These are phyloP conservation scores for Oedothorax gibbosus DNA, from an alignment of 1,140 invertebrate genomes.

Conservation along the genomic window DNA sequence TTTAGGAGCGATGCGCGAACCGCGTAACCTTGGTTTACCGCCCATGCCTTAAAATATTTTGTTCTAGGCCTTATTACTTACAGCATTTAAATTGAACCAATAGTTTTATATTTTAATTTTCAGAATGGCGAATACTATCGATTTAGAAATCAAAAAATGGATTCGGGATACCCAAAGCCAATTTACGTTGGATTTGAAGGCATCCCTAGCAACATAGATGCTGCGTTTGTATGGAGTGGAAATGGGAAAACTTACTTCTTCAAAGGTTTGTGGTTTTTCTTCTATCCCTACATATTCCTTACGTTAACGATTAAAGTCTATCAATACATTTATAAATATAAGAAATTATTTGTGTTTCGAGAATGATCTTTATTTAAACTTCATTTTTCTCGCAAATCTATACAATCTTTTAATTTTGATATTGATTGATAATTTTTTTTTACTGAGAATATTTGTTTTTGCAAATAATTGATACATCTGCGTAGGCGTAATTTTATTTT, in stretches of 20 bases:
- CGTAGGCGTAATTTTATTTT: too few relatives aligned
- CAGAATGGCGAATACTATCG: conserved; percentile 92
- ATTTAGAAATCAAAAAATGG: conserved; percentile 84
- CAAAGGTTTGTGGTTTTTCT: conserved; percentile 60
- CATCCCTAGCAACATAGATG: conserved; percentile 90
- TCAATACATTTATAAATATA: background rate
- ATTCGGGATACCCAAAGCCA: conserved; percentile 89
- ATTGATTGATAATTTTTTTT: background rate
- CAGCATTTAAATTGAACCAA: too few relatives aligned
- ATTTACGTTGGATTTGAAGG: conserved; percentile 87
- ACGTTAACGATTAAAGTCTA: background rate
- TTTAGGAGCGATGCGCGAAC: too few relatives aligned
- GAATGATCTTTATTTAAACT: background rate
- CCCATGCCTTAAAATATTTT: too few relatives aligned
- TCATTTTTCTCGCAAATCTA: too few relatives aligned
- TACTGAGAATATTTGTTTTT: background rate
- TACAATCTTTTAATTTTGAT: background rate
- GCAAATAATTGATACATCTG: too few relatives aligned
- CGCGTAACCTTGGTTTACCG: too few relatives aligned
- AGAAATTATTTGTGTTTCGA: background rate
- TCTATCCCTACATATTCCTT: background rate
- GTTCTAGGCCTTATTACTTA: too few relatives aligned
- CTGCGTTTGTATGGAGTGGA: conserved; percentile 93
- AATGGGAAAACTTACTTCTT: conserved; percentile 88
- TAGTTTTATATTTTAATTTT: conserved; percentile 1